Evolutionary conservation across 1,140 invertebrate species (phyloP), one percentile per base, ranked within the genome.

Genomic region (Zelostemma sp.): DNA sequence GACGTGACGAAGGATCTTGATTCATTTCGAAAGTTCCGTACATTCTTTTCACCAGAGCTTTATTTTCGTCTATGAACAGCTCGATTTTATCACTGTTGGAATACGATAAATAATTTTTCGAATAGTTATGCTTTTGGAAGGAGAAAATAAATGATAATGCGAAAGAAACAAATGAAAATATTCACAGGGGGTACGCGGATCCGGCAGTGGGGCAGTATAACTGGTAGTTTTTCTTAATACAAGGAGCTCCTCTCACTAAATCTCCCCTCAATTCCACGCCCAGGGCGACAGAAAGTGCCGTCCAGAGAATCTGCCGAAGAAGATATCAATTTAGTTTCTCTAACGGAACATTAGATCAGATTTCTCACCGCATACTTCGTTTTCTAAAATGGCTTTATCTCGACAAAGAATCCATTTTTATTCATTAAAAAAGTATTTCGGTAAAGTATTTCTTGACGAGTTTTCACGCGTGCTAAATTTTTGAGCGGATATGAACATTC

Each of bases 21-120:
- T 38, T 81, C 81, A 60, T 90, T 66, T 90, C 89, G 74, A 96
- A 95, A 63, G 94, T 93, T 1, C 94, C 94, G 71, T 96, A 96
- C 95, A 97, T 97, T 54, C 95, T 86, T 75, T 93, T 92, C 88
- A 96, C 96, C 64, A 97, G 76, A 6, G 95, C 94, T 85, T 96
- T 96, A 82, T 97, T 97, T 75, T 97, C 95, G 73, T 97, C 95
- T 75, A 97, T 97, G 81, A 96, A 97, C 61, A 88, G 87, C 77
- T 96, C 94, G 80, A 97, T 97, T 73, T 92, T 89, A 40, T 95
- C 93, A 81, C 95, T 97, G 86, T 35, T 90, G 91, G 33, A 63
- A 47, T 40, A 56, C 33, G n/a, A n/a, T n/a, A n/a, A n/a, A n/a
- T n/a, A n/a, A n/a, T n/a, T n/a, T n/a, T n/a, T n/a, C n/a, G n/a